Conservation (phyloP, 2,888 invertebrate species). For the Sinodicranocentrus sp. region DNA sequence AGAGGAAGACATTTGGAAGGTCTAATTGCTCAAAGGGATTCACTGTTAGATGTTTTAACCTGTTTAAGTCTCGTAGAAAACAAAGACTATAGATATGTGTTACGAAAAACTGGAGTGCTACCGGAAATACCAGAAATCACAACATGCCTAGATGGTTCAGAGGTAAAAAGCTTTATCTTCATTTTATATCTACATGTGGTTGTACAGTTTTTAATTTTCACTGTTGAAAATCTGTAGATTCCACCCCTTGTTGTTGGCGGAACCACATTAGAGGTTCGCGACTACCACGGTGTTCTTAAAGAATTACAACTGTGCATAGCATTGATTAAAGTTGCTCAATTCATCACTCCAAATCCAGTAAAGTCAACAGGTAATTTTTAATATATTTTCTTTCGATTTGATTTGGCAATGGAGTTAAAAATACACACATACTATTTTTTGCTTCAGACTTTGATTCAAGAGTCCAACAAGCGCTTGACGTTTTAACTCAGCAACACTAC, state of each 20-base stretch:
- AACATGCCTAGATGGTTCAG: conserved; percentile 27
- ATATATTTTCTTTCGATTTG: not conserved
- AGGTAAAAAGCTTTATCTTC: too few species aligned
- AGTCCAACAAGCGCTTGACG: conserved; percentile 68
- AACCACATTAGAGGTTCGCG: conserved; percentile 59
- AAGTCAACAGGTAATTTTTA: conserved; percentile 39
- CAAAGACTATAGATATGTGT: conserved; percentile 63
- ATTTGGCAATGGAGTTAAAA: not conserved
- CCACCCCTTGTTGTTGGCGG: conserved; percentile 43
- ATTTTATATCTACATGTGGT: too few species aligned
- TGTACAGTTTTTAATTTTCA: not conserved
- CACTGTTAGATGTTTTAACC: conserved; percentile 74
- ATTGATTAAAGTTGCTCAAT: conserved; percentile 57
- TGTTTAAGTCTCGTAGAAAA: conserved; percentile 71
- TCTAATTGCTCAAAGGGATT: conserved; percentile 71
- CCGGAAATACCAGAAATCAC: conserved; percentile 49
- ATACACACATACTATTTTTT: not conserved
- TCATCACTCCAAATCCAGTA: conserved; percentile 36
- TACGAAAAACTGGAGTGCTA: conserved; percentile 68
- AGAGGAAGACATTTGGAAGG: conserved; percentile 73
- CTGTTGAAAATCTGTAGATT: conserved; percentile 43
- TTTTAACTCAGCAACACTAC: conserved; percentile 64
- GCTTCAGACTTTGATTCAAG: conserved; percentile 65
- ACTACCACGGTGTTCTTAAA: conserved; percentile 66
- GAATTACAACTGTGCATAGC: conserved; percentile 68